phyloP scores from a whole-genome alignment of 2,113 vertebrate species.

The Prinia subflava region DNA sequence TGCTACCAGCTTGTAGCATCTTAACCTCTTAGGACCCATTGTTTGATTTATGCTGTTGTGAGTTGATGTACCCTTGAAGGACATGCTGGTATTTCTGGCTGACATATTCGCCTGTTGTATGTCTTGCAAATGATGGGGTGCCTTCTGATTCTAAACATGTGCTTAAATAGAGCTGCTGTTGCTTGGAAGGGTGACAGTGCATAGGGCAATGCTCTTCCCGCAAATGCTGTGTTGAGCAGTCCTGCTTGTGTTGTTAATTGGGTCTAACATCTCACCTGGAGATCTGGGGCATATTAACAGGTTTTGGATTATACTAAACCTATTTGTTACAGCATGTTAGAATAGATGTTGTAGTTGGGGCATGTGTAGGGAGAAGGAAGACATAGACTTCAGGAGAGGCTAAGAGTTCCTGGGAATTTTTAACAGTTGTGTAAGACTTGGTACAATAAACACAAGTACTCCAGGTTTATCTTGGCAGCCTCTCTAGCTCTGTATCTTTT shows the following conservation, averaged over 20 bases:
- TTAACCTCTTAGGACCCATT: not conserved
- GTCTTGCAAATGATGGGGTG: not conserved
- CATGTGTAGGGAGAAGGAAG: not conserved
- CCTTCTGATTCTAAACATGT: not conserved
- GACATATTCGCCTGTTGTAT: not conserved
- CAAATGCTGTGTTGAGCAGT: not conserved
- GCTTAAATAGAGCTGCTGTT: not conserved
- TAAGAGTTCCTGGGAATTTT: not conserved
- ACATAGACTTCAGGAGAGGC: not conserved
- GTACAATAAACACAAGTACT: not conserved
- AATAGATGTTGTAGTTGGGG: not conserved
- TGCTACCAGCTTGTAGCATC: not conserved
- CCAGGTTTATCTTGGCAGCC: slow-evolving; percentile 9
- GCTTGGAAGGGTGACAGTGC: not conserved
- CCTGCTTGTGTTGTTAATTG: not conserved
- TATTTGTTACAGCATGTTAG: not conserved
- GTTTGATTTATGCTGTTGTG: not conserved
- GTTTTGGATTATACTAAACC: not conserved
- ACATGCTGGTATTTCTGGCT: not conserved
- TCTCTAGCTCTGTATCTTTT: not conserved
- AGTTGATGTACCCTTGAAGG: not conserved
- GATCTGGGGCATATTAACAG: not conserved
- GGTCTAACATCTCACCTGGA: not conserved
- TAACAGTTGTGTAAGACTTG: not conserved
- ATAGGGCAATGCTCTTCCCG: not conserved